Evolutionary conservation across 2,113 vertebrate genomes (phyloP), one percentile per base, ranked within the genome.

Genomic region (Arenaria interpres): DNA sequence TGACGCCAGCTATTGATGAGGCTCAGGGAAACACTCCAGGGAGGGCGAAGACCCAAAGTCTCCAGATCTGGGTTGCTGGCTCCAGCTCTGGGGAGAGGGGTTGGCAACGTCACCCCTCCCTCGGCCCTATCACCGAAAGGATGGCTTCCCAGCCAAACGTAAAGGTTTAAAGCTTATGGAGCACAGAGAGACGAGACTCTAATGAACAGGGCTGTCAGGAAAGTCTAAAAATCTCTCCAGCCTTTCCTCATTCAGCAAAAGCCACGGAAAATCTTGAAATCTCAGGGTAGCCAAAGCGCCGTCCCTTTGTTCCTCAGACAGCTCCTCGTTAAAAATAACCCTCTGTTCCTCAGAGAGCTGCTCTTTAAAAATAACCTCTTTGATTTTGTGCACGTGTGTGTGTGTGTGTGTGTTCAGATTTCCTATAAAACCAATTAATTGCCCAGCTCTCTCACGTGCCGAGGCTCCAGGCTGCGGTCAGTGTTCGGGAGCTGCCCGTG

Each of bases 51-150:
- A 39, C 21, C 43, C 63, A 37, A 66, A 84, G 77, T 22, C 6
- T 54, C 20, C 30, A 12, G 12, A 10, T 24, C 69, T 33, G 32
- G 12, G 63, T 63, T 79, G 39, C 48, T 16, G 5, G 15, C 24
- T 56, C 16, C 45, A 63, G 53, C 64, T 51, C 43, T n/a, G 56
- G 39, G 66, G 45, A 18, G 57, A 8, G 7, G 41, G 23, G 28
- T 3, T 33, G 60, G 71, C 32, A 57, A 25, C 1, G 6, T 1
- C 41, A 7, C 37, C 59, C n/a, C 39, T 66, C 63, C 62, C 56
- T 37, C 12, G 1, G 22, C 39, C 3, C 1, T 7, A 9, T 3
- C 63, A 33, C 57, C 7, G 0, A 13, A 35, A 32, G 7, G 23
- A 46, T 14, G 68, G 30, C 12, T 64, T 80, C 62, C 51, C 69